A percentile compares a stretch with the other conserved stretches of the same genome.
Evolutionary conservation across 2,797 vertebrate species (phyloP).

Genomic region (Chelon auratus): DNA sequence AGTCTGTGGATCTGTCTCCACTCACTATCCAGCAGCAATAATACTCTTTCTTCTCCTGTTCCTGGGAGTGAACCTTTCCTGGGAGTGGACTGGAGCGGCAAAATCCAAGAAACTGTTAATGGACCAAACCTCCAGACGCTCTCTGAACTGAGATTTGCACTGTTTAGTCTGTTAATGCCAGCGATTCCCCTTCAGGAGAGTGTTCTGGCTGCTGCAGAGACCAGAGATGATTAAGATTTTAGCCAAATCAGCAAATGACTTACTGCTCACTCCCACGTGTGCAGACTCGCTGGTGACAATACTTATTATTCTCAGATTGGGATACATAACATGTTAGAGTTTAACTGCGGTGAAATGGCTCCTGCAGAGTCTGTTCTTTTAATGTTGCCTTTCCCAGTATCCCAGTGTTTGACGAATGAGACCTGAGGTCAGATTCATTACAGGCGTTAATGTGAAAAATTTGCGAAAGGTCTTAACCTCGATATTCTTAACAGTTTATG

Average conservation of each 20-base stretch:
- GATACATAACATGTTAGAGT: constrained; percentile 1
- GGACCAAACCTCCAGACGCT: constrained; percentile 39
- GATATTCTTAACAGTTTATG: constrained; percentile 29
- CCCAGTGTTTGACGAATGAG: not conserved
- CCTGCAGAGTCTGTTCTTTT: constrained; percentile 12
- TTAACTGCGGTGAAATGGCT: constrained; percentile 19
- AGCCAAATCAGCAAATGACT: not conserved
- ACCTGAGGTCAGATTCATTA: constrained; percentile 3
- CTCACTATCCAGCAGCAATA: constrained; percentile 50
- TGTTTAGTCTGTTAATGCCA: constrained; percentile 25
- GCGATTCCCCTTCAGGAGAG: constrained; percentile 11
- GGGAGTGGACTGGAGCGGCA: constrained; percentile 3
- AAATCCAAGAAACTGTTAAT: constrained; percentile 17
- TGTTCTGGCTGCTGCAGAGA: constrained; percentile 24
- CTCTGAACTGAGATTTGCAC: constrained; percentile 34
- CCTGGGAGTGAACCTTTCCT: constrained; percentile 21
- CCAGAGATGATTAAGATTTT: constrained; percentile 18
- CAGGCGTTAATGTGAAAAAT: constrained; percentile 20
- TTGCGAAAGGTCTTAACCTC: constrained; percentile 4
- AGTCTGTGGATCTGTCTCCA: constrained; percentile 32
- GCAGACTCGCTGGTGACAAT: not conserved
- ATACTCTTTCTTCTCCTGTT: constrained; percentile 38
- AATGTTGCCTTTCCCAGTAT: not conserved
- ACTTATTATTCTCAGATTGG: constrained; percentile 9
- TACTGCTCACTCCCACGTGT: not conserved